Evolutionary conservation across 2,797 vertebrate species (phyloP), one percentile per base, ranked within the genome.

Genomic region (Prunella strophiata): DNA sequence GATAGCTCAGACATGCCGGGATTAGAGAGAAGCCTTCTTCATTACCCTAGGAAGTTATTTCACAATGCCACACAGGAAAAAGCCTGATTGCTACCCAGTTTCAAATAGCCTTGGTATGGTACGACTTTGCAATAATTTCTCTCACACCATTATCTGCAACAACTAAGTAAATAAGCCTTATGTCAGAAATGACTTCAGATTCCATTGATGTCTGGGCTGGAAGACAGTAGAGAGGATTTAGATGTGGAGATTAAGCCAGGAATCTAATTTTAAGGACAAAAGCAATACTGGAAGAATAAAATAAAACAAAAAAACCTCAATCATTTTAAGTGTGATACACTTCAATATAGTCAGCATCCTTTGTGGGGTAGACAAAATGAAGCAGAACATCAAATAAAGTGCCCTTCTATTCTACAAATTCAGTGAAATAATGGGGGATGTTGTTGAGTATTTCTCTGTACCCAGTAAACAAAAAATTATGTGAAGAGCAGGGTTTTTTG

Each of bases 21-120:
- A 92, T 92, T 94, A 91, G 13, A 67, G 93, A 72, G 88, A 87
- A 85, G 80, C 81, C 80, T 76, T 92, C 87, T 90, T 92, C 82
- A 94, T 94, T 93, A 94, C 77, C 70, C 80, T 88, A 89, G 96
- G 84, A 96, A 96, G 73, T 76, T 85, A 30, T 91, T 95, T 89
- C 48, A 90, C 89, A 94, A 52, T 93, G 88, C 88, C 84, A 90
- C 43, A 57, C 36, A 94, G 84, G 96, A 92, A 96, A 92, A 88
- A 80, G 59, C 59, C 80, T 70, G 78, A 72, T 72, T 85, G 87
- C 90, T 94, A 47, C 51, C 43, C 47, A 42, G 76, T 76, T 90
- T 78, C 89, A 85, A 92, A 91, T 34, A 83, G 80, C 72, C 84
- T 87, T 57, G 78, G 45, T 76, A 73, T 70, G 71, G 75, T 51